A percentile compares a stretch with the other conserved stretches of the same genome.
These are phyloP conservation scores for Pyrrhia umbra DNA, from an alignment of 2,888 invertebrate species.

Conservation along the genomic window DNA sequence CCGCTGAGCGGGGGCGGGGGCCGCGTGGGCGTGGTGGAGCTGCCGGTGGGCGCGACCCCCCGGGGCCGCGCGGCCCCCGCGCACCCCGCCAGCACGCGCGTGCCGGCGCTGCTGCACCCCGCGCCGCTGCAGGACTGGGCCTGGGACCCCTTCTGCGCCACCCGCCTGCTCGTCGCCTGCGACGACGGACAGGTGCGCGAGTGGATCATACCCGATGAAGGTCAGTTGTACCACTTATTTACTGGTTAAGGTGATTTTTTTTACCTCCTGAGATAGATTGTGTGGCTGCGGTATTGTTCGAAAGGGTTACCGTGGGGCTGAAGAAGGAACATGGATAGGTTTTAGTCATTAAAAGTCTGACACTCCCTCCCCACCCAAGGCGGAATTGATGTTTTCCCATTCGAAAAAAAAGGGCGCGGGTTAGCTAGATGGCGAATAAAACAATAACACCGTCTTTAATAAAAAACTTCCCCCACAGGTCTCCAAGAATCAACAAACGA, in stretches of 20 bases:
- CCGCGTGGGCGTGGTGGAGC: constrained; percentile 94
- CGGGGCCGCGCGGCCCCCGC: constrained; percentile 85
- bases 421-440: too few relatives aligned
- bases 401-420: too few relatives aligned
- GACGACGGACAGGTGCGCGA: constrained; percentile 96
- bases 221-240: constrained; percentile 67
- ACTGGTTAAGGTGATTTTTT: too few relatives aligned
- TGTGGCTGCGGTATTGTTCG: too few relatives aligned
- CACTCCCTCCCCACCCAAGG: too few relatives aligned
- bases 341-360: too few relatives aligned
- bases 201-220: constrained; percentile 94
- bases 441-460: too few relatives aligned
- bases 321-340: too few relatives aligned
- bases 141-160: constrained; percentile 97
- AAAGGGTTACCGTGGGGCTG: too few relatives aligned
- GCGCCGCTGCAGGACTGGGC: constrained; percentile 97
- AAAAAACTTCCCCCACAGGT: constrained; percentile 69
- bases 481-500: constrained; percentile 95
- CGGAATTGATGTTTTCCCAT: too few relatives aligned
- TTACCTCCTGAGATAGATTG: too few relatives aligned
- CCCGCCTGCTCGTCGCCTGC: constrained; percentile 95
- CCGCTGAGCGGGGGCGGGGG: constrained; percentile 98
- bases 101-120: constrained; percentile 97
- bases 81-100: constrained; percentile 94
- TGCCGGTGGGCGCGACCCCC: constrained; percentile 86